Base-by-base conservation (phyloP, 30 jellyfish, hydroid and myxozoan species). In the Hydra vulgaris region DNA sequence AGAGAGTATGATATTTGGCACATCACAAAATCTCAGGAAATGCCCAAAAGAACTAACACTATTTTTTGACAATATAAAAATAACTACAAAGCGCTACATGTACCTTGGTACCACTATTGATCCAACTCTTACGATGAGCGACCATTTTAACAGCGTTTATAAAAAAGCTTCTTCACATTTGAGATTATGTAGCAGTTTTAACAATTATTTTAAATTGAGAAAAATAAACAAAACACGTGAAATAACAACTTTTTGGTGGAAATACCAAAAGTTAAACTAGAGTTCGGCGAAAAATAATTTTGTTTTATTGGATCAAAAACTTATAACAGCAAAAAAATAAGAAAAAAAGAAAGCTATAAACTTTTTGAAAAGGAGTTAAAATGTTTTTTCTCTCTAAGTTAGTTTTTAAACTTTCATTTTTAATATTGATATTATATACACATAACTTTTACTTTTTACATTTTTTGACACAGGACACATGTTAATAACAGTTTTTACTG, bases 101-200 rank as follows among this genome's bases (percentile, higher is more conserved):
- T 56, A 56, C 71, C n/a, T 56, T 17, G 71, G 71, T 56, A 56
- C 71, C 71, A 56, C 71, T 56, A 56, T n/a, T n/a, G 71, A 56
- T 15, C 71, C n/a, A 56, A 56, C 71, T 56, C 71, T 56, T 56
- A 56, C n/a, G n/a, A 56, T 56, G 71, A 56, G n/a, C 71, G 71
- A 56, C 71, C 71, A 56, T 56, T 56, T 56, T n/a, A 56, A 56
- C 71, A 56, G n/a, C 71, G n/a, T n/a, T n/a, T n/a, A 56, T 56
- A 56, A 56, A 56, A 56, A 56, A 56, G 71, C 71, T 17, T 56
- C 71, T 17, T 56, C 71, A n/a, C 71, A n/a, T 56, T 56, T 56
- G 71, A 56, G 71, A 56, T 56, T n/a, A 56, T 56, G 71, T n/a
- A 56, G 71, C 71, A 56, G n/a, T 56, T 56, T 56, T 56, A 56